phyloP scores from a whole-genome alignment of 2,113 vertebrate genomes.

The Arvicanthis niloticus region DNA sequence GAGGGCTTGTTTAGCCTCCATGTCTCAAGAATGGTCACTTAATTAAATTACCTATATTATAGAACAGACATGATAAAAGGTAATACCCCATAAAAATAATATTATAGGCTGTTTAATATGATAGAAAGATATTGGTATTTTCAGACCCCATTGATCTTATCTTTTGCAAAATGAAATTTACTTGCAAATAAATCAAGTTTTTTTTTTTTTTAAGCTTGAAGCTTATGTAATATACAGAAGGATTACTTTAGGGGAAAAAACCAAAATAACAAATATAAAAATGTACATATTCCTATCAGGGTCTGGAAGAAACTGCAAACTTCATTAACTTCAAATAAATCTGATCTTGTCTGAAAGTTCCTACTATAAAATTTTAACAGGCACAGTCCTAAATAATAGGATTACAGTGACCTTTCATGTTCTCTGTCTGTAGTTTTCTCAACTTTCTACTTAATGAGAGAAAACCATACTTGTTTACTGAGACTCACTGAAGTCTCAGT shows the following conservation, averaged over 20 bases:
- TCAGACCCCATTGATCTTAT: neutral
- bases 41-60: constrained; percentile 38
- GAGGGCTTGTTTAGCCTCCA: neutral
- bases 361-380: constrained; percentile 6
- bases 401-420: neutral
- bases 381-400: neutral
- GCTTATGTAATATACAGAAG: neutral
- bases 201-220: neutral
- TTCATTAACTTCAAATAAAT: constrained; percentile 19
- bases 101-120: neutral
- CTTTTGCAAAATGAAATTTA: constrained; percentile 37
- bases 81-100: constrained; percentile 38
- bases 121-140: constrained; percentile 43
- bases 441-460: constrained; percentile 22
- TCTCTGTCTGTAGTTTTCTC: neutral
- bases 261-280: constrained; percentile 35
- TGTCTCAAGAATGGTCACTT: constrained; percentile 37
- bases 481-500: neutral
- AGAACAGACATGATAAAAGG: neutral
- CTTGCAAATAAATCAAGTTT: constrained; percentile 40
- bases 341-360: constrained; percentile 30
- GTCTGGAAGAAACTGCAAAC: neutral
- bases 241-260: neutral
- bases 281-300: neutral
- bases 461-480: neutral